phyloP scores from a whole-genome alignment of 2,797 vertebrate species.

The Cuniculus paca region DNA sequence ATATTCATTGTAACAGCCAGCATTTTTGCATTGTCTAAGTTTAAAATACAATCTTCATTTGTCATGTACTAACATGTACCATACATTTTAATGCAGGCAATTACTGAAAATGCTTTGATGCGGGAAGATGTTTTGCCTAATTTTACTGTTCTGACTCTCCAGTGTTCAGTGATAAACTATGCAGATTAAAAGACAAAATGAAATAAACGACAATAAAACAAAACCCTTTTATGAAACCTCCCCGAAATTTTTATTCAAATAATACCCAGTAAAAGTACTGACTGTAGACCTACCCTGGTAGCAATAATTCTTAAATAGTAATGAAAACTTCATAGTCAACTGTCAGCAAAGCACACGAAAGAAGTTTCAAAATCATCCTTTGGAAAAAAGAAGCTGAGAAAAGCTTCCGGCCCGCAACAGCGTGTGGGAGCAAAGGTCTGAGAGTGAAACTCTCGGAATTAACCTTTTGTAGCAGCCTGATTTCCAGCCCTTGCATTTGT shows the following conservation, averaged over 20 bases:
- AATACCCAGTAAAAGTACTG: constrained; percentile 44
- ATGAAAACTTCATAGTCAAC: not conserved
- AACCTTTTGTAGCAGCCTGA: not conserved
- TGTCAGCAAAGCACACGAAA: not conserved
- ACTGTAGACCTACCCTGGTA: not conserved
- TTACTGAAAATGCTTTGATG: constrained; percentile 76
- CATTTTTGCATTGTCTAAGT: constrained; percentile 27
- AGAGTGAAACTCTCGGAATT: not conserved
- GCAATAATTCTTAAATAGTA: not conserved
- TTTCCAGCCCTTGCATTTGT: not conserved
- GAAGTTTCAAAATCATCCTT: not conserved
- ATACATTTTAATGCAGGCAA: constrained; percentile 10
- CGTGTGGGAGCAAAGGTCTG: not conserved
- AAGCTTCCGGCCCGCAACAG: not conserved
- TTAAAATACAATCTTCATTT: constrained; percentile 51
- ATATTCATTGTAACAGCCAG: not conserved
- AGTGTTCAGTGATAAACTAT: constrained; percentile 28
- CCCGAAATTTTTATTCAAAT: constrained; percentile 43
- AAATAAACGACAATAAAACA: not conserved
- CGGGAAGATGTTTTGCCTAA: constrained; percentile 75
- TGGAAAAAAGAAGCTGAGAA: not conserved
- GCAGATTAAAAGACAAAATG: not conserved
- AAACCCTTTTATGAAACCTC: constrained; percentile 39
- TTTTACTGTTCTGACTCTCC: constrained; percentile 66
- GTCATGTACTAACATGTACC: constrained; percentile 64